A percentile compares a stretch with the other conserved stretches of the same genome.
phyloP scores from a whole-genome alignment of 2,888 invertebrate species.

The Sarcophaga rosellei region DNA sequence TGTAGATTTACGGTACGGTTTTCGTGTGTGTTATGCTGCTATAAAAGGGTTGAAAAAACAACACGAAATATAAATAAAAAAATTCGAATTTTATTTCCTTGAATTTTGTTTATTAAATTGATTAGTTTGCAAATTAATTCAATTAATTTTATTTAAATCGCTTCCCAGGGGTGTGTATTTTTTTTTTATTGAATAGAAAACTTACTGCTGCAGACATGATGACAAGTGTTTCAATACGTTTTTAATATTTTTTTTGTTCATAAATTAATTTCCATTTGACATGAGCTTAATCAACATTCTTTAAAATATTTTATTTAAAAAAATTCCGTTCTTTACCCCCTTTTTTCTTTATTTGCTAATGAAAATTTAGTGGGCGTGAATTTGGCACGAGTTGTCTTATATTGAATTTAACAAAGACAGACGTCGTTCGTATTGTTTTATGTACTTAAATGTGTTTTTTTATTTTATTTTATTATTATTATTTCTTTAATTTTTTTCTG shows the following conservation, averaged over 20 bases:
- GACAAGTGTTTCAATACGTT: conserved; percentile 22
- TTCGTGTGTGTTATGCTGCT: too few relatives aligned
- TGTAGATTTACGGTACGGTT: background rate
- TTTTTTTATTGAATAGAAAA: background rate
- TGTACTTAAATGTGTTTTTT: background rate
- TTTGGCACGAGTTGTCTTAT: conserved; percentile 45
- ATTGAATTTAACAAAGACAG: background rate
- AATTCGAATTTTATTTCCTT: background rate
- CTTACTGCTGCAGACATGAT: conserved; percentile 42
- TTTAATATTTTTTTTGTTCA: conserved; percentile 25
- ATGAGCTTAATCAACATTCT: conserved; percentile 27
- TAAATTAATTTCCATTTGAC: conserved; percentile 40
- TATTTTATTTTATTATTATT: background rate
- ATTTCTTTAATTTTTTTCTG: background rate
- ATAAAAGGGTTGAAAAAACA: too few relatives aligned
- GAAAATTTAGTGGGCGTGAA: conserved; percentile 59
- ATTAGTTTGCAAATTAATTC: conserved; percentile 55
- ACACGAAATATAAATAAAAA: too few relatives aligned
- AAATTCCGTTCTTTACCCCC: background rate
- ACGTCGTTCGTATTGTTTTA: background rate
- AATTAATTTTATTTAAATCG: background rate
- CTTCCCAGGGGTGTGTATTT: background rate
- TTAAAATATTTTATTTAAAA: conserved; percentile 1
- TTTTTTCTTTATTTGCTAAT: conserved; percentile 21
- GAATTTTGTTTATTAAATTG: conserved; percentile 17